Evolutionary conservation across 2,797 vertebrate species (phyloP), one percentile per base, ranked within the genome.

Genomic region (Esox lucius): DNA sequence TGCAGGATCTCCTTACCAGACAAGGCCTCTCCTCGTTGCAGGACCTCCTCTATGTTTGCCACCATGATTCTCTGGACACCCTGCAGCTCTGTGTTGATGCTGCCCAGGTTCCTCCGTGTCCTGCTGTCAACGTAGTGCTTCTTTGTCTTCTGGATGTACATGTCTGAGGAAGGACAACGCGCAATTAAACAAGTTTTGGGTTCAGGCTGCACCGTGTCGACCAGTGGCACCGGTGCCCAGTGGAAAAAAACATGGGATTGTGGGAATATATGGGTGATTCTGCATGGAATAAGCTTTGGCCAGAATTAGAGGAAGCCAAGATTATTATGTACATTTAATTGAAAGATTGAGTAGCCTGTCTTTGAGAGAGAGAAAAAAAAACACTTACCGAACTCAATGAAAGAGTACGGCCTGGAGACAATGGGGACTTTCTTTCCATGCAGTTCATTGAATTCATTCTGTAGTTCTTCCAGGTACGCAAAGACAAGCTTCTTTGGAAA

Each of bases 51-150:
- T 1, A 98, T 97, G 80, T 98, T 98, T 73, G 96, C 96, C 83
- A 98, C 96, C 97, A 98, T 98, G 72, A 98, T 98, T 78, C 95
- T 95, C 91, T 98, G 97, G 65, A 98, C 96, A 7, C 97, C 97
- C 26, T 98, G 96, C 16, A 98, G 89, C 84, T 98, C 96, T 33
- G 95, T 96, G 88, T 96, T 98, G 80, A 98, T 96, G 70, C 91
- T 96, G 78, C 95, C 94, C 59, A 98, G 76, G 87, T 97, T 97
- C 89, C 96, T 95, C 86, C 96, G 94, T 0, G 95, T 95, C 73
- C 97, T 92, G 82, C 95, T 95, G 74, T 98, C 97, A 5, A 96
- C 90, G 87, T 97, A 98, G 0, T 92, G 91, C 81, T 94, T 98
- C 88, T 98, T 98, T 69, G 94, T 94, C 91, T 98, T 98, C 91